These are phyloP conservation scores for Cepphus grylle DNA, from an alignment of 2,113 vertebrate species.

Conservation along the genomic window DNA sequence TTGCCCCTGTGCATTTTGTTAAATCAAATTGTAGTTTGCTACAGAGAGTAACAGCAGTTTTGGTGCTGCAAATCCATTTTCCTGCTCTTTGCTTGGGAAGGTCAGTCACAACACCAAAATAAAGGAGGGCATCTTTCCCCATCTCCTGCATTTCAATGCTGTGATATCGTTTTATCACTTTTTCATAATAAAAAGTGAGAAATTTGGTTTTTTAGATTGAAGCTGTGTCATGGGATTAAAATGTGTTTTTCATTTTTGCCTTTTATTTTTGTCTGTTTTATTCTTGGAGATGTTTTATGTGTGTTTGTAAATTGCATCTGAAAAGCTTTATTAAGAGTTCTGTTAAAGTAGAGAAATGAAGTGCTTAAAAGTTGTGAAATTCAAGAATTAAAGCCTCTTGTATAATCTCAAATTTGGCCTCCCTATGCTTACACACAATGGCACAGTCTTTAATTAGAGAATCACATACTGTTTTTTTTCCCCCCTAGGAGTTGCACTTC, in stretches of 20 bases:
- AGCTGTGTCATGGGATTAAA: neutral
- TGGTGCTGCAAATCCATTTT: neutral
- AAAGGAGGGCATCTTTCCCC: neutral
- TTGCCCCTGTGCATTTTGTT: neutral
- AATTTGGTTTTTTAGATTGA: neutral
- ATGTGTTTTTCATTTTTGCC: neutral
- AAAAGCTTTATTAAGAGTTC: neutral
- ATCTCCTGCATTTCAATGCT: neutral
- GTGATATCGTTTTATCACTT: neutral
- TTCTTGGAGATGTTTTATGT: neutral
- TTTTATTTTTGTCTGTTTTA: slow-evolving; percentile 37
- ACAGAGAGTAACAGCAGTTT: neutral
- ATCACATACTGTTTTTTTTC: neutral
- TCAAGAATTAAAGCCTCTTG: neutral
- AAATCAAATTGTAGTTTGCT: neutral
- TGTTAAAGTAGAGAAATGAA: neutral
- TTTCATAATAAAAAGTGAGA: neutral
- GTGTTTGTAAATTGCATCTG: neutral
- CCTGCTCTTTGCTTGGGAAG: neutral
- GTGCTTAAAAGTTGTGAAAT: neutral
- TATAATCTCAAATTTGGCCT: neutral
- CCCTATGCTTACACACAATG: neutral
- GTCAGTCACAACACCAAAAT: neutral
- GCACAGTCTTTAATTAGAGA: neutral
- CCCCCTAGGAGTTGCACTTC: neutral